These are phyloP conservation scores for Chondrosia reniformis DNA, from an alignment of 37 sponge, comb jelly and placozoan genomes.

Conservation along the genomic window DNA sequence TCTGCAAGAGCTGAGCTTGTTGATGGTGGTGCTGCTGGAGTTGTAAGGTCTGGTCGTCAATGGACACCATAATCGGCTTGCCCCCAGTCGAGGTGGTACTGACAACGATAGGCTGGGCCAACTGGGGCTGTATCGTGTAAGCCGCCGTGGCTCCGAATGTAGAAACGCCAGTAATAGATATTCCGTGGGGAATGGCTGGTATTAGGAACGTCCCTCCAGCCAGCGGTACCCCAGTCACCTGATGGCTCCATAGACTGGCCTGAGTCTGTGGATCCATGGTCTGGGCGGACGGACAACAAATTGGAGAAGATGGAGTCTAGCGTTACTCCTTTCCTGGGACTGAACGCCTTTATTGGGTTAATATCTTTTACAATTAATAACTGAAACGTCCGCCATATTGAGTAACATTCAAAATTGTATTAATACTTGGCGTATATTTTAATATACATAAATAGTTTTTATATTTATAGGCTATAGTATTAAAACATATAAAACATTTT, in stretches of 20 bases:
- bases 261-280: too few species aligned
- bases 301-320: not conserved
- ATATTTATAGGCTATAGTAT: too few species aligned
- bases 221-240: not conserved
- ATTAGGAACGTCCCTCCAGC: not conserved
- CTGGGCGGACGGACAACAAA: slow-evolving; percentile 2
- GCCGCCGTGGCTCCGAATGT: not conserved
- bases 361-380: too few species aligned
- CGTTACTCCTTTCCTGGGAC: not conserved
- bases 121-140: slow-evolving; percentile 3
- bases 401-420: too few species aligned
- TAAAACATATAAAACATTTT: too few species aligned
- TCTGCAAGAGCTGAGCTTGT: not conserved
- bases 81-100: not conserved
- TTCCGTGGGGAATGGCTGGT: not conserved
- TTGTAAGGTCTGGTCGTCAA: slow-evolving; percentile 1
- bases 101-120: not conserved
- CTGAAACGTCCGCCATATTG: too few species aligned
- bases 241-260: not conserved
- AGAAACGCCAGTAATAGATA: not conserved
- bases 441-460: too few species aligned
- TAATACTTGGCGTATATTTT: too few species aligned
- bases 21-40: slow-evolving; percentile 11
- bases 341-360: too few species aligned
- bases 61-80: not conserved